phyloP scores from a whole-genome alignment of 2,113 vertebrate genomes.

The Nasalis larvatus region DNA sequence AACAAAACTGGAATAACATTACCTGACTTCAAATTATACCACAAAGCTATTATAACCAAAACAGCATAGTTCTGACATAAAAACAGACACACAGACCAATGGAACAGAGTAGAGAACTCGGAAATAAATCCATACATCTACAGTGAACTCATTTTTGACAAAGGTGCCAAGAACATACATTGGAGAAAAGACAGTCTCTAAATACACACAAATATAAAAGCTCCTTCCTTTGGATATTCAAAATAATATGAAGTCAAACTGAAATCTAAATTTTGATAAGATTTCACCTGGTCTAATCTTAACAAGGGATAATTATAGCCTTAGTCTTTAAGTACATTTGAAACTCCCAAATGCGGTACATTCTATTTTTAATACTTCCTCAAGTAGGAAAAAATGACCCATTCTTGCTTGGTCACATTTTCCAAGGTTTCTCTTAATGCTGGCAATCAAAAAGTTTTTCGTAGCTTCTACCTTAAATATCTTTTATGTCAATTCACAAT shows the following conservation, averaged over 20 bases:
- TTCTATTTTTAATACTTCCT: background rate
- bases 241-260: background rate
- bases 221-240: background rate
- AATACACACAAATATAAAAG: background rate
- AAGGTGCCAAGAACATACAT: no score
- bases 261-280: background rate
- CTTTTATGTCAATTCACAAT: background rate
- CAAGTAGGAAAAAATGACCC: background rate
- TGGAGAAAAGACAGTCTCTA: no score
- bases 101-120: no score
- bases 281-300: background rate
- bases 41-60: no score
- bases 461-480: background rate
- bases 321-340: background rate
- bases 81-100: no score
- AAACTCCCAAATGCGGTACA: background rate
- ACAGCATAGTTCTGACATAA: no score
- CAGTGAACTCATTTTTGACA: no score
- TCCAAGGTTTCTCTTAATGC: background rate
- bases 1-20: no score
- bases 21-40: no score
- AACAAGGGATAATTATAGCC: background rate
- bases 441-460: background rate
- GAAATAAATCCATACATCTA: no score
- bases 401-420: background rate